Conservation (phyloP, 1,140 invertebrate genomes). For the Apis mellifera region DNA sequence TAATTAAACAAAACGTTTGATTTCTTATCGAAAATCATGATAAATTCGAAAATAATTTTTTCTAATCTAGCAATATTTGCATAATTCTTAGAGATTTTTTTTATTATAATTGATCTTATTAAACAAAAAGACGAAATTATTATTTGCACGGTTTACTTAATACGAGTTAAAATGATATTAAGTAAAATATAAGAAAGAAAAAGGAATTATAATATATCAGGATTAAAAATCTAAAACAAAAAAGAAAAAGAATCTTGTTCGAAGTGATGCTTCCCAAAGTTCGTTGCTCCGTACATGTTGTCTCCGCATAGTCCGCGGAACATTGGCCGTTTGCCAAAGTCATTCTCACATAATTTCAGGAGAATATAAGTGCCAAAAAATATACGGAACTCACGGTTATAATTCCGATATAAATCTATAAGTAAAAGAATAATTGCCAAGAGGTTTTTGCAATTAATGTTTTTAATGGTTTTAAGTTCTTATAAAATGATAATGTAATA, state of each 20-base stretch:
- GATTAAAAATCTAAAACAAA: conserved; percentile 26
- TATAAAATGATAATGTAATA: conserved; percentile 23
- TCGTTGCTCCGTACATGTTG: conserved; percentile 65
- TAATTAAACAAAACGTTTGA: not conserved
- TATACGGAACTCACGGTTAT: conserved; percentile 37
- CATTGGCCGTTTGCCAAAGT: conserved; percentile 61
- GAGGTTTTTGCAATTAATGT: not conserved
- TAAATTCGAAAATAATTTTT: not conserved
- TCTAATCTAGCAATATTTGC: not conserved
- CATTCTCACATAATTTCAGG: conserved; percentile 67
- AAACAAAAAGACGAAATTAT: not conserved
- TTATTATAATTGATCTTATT: too few species aligned
- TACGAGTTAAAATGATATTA: not conserved
- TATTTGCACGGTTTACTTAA: not conserved
- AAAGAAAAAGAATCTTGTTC: conserved; percentile 48
- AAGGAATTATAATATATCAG: not conserved
- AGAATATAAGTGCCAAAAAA: conserved; percentile 56
- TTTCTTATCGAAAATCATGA: not conserved
- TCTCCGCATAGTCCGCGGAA: conserved; percentile 58
- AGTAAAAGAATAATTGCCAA: conserved; percentile 15
- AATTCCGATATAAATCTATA: conserved; percentile 46
- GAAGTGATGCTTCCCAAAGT: conserved; percentile 60
- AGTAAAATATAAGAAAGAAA: too few species aligned
- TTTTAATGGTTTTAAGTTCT: too few species aligned
- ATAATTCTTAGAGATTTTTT: not conserved